Evolutionary conservation across 2,797 vertebrate species (phyloP).

Genomic region (Sebastolobus alascanus): DNA sequence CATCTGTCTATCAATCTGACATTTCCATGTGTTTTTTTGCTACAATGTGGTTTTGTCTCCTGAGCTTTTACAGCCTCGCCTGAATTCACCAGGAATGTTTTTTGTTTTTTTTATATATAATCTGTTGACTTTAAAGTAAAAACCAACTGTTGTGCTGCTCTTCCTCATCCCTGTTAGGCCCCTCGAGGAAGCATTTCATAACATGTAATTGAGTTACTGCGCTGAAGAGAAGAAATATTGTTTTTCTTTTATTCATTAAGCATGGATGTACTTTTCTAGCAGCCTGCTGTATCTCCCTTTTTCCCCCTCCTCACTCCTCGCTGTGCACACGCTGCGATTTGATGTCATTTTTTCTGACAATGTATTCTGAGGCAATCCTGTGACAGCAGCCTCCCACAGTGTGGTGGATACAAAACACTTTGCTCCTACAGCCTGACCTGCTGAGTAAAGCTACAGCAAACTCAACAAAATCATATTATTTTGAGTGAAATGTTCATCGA

Average conservation of each 20-base stretch:
- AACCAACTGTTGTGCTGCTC: slow-evolving; percentile 3
- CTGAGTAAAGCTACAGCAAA: slow-evolving; percentile 17
- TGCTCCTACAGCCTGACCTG: not conserved
- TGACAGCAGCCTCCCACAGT: slow-evolving; percentile 10
- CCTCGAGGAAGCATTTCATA: slow-evolving; percentile 17
- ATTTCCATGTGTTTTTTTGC: not conserved
- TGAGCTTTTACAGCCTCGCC: not conserved
- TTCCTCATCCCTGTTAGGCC: not conserved
- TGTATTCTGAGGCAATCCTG: not conserved
- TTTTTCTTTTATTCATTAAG: slow-evolving; percentile 19
- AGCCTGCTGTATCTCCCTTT: not conserved
- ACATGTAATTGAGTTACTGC: not conserved
- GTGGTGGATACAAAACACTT: slow-evolving; percentile 8
- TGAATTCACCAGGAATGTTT: slow-evolving; percentile 15
- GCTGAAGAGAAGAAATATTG: not conserved
- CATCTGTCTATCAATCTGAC: slow-evolving; percentile 10
- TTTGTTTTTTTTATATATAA: not conserved
- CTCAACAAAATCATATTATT: not conserved
- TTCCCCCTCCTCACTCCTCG: not conserved
- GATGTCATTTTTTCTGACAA: not conserved
- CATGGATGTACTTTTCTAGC: slow-evolving; percentile 1
- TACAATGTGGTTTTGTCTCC: not conserved
- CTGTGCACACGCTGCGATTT: slow-evolving; percentile 17
- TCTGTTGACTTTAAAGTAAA: slow-evolving; percentile 21
- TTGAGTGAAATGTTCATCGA: not conserved